phyloP scores from a whole-genome alignment of 2,888 invertebrate genomes.

The Nematopogon swammerdamellus region DNA sequence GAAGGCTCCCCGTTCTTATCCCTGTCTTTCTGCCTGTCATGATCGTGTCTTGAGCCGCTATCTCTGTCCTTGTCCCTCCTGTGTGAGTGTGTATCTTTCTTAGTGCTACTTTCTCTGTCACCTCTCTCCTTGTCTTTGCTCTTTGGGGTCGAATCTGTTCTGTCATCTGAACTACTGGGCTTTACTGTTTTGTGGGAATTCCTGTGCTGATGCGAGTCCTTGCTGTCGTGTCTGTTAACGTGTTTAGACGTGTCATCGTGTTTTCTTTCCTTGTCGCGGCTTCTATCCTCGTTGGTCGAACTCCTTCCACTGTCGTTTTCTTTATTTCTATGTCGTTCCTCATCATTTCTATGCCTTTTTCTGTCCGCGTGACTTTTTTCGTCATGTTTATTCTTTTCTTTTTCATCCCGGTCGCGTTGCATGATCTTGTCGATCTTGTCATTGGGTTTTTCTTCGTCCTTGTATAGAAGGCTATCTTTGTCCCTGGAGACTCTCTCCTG shows the following conservation, averaged over 20 bases:
- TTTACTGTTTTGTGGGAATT: too few species aligned
- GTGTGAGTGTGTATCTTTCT: slow-evolving; percentile 5
- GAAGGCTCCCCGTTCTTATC: slow-evolving; percentile 4
- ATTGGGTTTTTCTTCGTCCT: slow-evolving; percentile 35
- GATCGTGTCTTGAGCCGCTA: slow-evolving; percentile 6
- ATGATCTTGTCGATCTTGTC: slow-evolving; percentile 41
- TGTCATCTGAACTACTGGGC: too few species aligned
- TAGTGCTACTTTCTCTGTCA: background rate
- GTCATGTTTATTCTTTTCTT: slow-evolving; percentile 6
- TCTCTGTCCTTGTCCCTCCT: slow-evolving; percentile 3
- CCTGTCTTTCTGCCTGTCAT: slow-evolving; percentile 9
- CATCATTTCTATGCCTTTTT: slow-evolving; percentile 7
- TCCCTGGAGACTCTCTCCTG: slow-evolving; percentile 17
- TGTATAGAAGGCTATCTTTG: slow-evolving; percentile 42
- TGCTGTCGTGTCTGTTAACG: too few species aligned
- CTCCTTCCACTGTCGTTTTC: background rate
- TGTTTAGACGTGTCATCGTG: too few species aligned
- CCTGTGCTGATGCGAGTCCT: background rate
- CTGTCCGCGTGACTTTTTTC: slow-evolving; percentile 12
- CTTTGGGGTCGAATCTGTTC: background rate
- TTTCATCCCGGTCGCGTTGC: slow-evolving; percentile 28
- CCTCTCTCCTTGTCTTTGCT: background rate
- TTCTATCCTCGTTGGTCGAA: background rate
- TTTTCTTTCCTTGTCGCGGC: slow-evolving; percentile 3
- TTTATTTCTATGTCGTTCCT: slow-evolving; percentile 4